Evolutionary conservation across 30 jellyfish, hydroid and myxozoan species (phyloP), one percentile per base, ranked within the genome.

Genomic region (Chironex yamaguchii): DNA sequence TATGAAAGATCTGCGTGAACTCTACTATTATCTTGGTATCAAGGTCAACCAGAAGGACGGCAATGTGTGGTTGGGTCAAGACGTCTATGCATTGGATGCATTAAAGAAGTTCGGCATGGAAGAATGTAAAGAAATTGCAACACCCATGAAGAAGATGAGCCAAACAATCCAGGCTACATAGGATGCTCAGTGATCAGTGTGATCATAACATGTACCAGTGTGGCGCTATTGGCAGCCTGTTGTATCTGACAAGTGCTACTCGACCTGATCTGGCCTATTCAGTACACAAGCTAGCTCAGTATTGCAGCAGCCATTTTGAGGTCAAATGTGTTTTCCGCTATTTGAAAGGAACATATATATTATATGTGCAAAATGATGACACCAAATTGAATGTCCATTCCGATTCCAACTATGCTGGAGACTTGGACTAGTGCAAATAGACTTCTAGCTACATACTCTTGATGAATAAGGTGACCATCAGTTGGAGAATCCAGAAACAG

Each of bases 401-500:
- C 17, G 58, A 42, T 42, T 6, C 58, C 9, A 17, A 42, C 58
- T 6, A 6, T 42, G 58, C 58, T 42, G 58, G 58, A 42, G 58
- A 42, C 58, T 42, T 42, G 58, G 17, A 9, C 17, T 6, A 9
- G 13, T 6, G 58, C 9, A 42, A 42, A 17, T 42, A 9, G 9
- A 9, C 58, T 17, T 42, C 58, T 42, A 66, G 80, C 21, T 67
- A 67, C 29, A 32, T 29, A 11, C n/a, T 74, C 63, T 29, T 34
- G 75, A 35, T 52, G 27, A 78, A 85, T 22, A 54, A 49, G 36
- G 28, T 29, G 29, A 58, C 79, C 1, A 76, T 73, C 14, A 72
- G 85, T 26, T 85, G 96, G 96, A 42, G 79, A 68, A 72, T 72
- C 70, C 73, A 42, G 78, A 50, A 49, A 29, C 96, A 76, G 69